Evolutionary conservation across 1,140 invertebrate genomes (phyloP).

Genomic region (Coptotermes formosanus): DNA sequence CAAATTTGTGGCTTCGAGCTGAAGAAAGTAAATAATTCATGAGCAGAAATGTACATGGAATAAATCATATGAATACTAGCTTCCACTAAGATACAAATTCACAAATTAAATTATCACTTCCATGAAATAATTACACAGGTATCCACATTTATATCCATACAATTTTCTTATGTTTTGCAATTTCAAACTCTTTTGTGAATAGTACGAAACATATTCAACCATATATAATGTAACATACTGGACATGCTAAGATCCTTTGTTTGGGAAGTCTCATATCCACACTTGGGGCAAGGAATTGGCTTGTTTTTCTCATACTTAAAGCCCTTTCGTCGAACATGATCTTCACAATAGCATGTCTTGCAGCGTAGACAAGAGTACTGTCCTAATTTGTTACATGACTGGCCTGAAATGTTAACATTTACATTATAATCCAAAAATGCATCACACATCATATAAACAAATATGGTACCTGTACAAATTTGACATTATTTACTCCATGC

Average conservation of each 20-base stretch:
- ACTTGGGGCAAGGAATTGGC: slow-evolving; percentile 91
- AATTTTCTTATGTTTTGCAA: no score
- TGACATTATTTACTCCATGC: background rate
- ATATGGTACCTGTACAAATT: background rate
- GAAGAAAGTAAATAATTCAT: slow-evolving; percentile 41
- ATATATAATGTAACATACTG: slow-evolving; percentile 60
- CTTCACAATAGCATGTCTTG: slow-evolving; percentile 95
- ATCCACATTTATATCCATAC: background rate
- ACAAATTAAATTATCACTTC: background rate
- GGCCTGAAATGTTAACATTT: slow-evolving; percentile 54
- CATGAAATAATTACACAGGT: background rate
- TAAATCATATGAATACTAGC: background rate
- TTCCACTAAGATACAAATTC: background rate
- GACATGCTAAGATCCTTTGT: slow-evolving; percentile 96
- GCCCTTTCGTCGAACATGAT: slow-evolving; percentile 90
- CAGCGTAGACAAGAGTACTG: slow-evolving; percentile 94
- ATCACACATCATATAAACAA: no score
- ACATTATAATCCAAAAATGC: background rate
- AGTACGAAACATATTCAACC: background rate
- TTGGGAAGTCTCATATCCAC: slow-evolving; percentile 84
- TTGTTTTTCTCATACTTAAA: slow-evolving; percentile 90
- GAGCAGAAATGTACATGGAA: background rate
- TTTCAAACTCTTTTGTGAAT: no score
- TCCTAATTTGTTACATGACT: slow-evolving; percentile 90
- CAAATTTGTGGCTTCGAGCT: slow-evolving; percentile 80